Percentiles rank a stretch among this genome's conserved stretches.
Evolutionary conservation across 30 jellyfish, hydroid and myxozoan species (phyloP).

Genomic region (Hydra vulgaris): DNA sequence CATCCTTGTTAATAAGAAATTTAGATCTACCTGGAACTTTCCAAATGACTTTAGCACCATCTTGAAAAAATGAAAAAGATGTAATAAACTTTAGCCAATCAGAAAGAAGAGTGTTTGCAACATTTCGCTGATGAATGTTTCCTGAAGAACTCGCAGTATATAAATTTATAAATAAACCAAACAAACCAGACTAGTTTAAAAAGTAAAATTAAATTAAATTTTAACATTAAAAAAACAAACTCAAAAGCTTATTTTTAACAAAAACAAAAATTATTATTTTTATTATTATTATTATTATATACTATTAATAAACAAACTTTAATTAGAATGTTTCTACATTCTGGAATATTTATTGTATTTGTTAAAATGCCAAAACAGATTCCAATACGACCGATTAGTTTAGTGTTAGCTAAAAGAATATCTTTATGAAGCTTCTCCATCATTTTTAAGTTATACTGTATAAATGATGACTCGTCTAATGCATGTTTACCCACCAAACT

Average conservation of each 20-base stretch:
- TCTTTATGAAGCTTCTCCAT: slow-evolving; percentile 7
- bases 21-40: slow-evolving; percentile 12
- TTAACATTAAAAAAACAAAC: not conserved
- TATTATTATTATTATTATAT: no score
- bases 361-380: slow-evolving; percentile 11
- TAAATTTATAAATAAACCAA: not conserved
- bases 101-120: not conserved
- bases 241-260: no score
- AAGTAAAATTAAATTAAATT: not conserved
- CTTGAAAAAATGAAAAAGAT: slow-evolving; percentile 15
- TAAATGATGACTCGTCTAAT: slow-evolving; percentile 13
- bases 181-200: slow-evolving; percentile 1
- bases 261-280: not conserved
- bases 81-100: slow-evolving; percentile 17
- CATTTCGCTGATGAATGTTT: slow-evolving; percentile 13
- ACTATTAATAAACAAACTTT: slow-evolving; percentile 1
- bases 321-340: slow-evolving; percentile 4
- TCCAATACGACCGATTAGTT: not conserved
- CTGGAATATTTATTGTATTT: slow-evolving; percentile 8
- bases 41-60: slow-evolving; percentile 16
- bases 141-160: slow-evolving; percentile 1
- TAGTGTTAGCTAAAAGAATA: slow-evolving; percentile 6
- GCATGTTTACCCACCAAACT: slow-evolving; percentile 9
- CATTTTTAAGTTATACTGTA: slow-evolving; percentile 7
- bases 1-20: no score